Evolutionary conservation across 2,113 vertebrate genomes (phyloP), one percentile per base, ranked within the genome.

Genomic region (Trogon surrucura): DNA sequence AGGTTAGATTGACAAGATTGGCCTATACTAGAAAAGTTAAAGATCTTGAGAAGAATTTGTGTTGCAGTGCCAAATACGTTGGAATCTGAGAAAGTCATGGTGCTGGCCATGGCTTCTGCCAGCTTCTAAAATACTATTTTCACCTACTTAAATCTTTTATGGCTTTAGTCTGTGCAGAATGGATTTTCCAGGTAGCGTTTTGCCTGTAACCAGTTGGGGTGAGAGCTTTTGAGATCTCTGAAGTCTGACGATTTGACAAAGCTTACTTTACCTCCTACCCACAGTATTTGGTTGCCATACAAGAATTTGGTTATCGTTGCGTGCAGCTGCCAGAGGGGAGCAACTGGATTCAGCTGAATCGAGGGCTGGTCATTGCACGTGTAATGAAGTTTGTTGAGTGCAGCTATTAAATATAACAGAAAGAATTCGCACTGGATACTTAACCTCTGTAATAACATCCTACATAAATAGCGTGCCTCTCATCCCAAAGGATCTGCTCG

Each of bases 381-480:
- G 66, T 10, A 16, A 80, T 93, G 58, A 71, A 83, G 60, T 62
- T 78, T 21, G 65, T 80, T 81, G 91, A 87, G 48, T 9, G 81
- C 7, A 41, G 45, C 19, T 93, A 29, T 79, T 91, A 87, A 79
- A 92, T 95, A 58, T 45, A 91, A 70, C 3, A 29, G 45, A 91
- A 93, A 36, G 71, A 89, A 89, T 94, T 88, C 86, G 58, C 62
- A 20, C 61, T 44, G 56, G 80, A 89, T 95, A 41, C 36, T 91
- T 54, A 94, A 41, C n/a, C 53, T 84, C 85, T 80, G 87, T 96
- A 94, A 84, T 95, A 85, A 78, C 62, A 89, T 89, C 84, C 91
- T 61, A 30, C 74, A 80, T 85, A 53, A 93, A 89, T 30, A 64
- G 32, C 26, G 0, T 80, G 53, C 85, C 71, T 85, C 57, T 74